phyloP scores from a whole-genome alignment of 1,140 invertebrate species.

The Thereuonema tuberculata region DNA sequence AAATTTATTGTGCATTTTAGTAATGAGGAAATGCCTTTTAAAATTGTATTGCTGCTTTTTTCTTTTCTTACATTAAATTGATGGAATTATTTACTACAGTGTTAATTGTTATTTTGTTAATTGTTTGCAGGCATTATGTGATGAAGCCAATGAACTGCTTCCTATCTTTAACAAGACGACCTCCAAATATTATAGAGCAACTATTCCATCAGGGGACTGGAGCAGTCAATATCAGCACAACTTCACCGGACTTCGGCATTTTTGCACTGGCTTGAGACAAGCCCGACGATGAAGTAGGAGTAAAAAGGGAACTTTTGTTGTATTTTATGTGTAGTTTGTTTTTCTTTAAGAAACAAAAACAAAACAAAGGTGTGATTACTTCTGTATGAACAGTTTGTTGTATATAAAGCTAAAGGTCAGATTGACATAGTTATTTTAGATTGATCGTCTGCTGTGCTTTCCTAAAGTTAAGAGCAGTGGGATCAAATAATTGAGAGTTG shows the following conservation, averaged over 20 bases:
- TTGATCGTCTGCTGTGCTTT: too few relatives aligned
- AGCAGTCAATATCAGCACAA: constrained; percentile 19
- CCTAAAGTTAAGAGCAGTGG: too few relatives aligned
- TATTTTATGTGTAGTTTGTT: too few relatives aligned
- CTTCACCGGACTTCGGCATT: constrained; percentile 4
- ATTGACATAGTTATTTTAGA: too few relatives aligned
- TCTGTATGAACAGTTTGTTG: too few relatives aligned
- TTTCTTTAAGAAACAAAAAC: too few relatives aligned
- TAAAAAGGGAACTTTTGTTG: not conserved
- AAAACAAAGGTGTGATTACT: too few relatives aligned
- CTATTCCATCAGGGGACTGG: constrained; percentile 76
- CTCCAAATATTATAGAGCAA: constrained; percentile 68
- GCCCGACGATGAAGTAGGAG: not conserved
- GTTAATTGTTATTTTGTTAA: too few relatives aligned
- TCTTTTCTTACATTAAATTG: constrained; percentile 8
- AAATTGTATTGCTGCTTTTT: not conserved
- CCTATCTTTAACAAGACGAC: constrained; percentile 95
- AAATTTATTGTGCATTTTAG: not conserved
- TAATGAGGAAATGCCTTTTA: not conserved
- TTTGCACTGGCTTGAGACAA: constrained; percentile 2
- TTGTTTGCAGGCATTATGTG: constrained; percentile 60
- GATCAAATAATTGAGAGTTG: too few relatives aligned
- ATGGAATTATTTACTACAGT: too few relatives aligned
- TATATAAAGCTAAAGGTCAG: too few relatives aligned
- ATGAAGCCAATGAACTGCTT: constrained; percentile 88